A percentile compares a stretch with the other conserved stretches of the same genome.
phyloP scores from a whole-genome alignment of 1,140 invertebrate species.

The Ctenoplectra terminalis region DNA sequence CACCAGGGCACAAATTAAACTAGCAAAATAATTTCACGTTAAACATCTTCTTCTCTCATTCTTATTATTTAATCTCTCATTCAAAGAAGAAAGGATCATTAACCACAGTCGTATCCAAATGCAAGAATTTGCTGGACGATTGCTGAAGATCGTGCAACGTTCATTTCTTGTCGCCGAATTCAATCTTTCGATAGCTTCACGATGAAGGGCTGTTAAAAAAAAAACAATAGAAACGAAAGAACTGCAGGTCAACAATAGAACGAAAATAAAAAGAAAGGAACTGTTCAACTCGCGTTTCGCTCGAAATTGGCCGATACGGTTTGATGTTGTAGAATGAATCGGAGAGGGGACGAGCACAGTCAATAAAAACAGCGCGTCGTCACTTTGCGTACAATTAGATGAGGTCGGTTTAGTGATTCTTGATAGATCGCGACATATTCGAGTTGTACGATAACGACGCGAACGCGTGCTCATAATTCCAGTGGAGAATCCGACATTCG shows the following conservation, averaged over 20 bases:
- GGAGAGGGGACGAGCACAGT: neutral
- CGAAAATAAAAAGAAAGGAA: neutral
- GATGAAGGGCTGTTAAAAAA: constrained; percentile 11
- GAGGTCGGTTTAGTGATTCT: neutral
- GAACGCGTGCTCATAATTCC: neutral
- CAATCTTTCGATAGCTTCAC: constrained; percentile 31
- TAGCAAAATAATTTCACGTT: no score
- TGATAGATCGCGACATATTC: neutral
- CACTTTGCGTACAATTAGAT: constrained; percentile 20
- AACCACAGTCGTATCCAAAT: constrained; percentile 23
- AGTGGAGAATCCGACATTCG: neutral
- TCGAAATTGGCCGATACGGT: constrained; percentile 30
- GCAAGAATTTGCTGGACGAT: constrained; percentile 7
- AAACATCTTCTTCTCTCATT: no score
- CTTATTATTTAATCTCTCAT: no score
- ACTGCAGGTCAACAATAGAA: neutral
- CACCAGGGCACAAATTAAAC: no score
- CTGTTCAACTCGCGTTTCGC: constrained; percentile 19
- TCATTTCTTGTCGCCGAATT: constrained; percentile 25
- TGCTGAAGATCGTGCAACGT: constrained; percentile 15
- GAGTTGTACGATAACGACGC: neutral
- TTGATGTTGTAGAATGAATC: constrained; percentile 24
- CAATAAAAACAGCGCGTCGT: constrained; percentile 18
- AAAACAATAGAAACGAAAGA: neutral
- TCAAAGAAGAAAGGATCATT: constrained; percentile 2